Conservation (phyloP, 2,113 vertebrate genomes). For the Macrotis lagotis region DNA sequence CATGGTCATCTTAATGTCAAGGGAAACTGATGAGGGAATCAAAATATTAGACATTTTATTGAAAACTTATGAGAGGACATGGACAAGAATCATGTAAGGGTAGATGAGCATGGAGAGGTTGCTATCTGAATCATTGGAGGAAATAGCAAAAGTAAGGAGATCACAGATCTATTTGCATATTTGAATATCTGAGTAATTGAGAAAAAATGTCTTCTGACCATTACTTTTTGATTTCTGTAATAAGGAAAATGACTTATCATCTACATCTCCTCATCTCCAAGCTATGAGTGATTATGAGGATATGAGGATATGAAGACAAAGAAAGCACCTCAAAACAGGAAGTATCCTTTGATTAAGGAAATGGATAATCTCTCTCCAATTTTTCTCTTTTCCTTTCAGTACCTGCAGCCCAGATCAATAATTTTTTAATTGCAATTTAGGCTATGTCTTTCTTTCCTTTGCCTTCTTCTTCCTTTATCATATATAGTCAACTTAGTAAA, state of each 20-base stretch:
- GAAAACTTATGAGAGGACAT: not conserved
- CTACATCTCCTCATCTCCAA: not conserved
- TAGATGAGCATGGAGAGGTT: not conserved
- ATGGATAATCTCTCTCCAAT: not conserved
- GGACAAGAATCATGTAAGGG: not conserved
- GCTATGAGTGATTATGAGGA: not conserved
- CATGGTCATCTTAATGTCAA: not conserved
- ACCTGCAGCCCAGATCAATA: not conserved
- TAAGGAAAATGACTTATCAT: not conserved
- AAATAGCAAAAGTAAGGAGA: not conserved
- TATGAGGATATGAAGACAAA: not conserved
- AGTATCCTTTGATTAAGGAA: not conserved
- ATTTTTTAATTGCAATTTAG: slow-evolving; percentile 1
- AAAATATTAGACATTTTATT: not conserved
- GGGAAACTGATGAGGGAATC: not conserved
- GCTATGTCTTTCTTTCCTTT: not conserved
- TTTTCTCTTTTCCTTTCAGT: slow-evolving; percentile 1
- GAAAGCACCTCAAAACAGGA: not conserved
- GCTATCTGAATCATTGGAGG: not conserved
- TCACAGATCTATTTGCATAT: not conserved
- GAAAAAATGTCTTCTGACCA: not conserved
- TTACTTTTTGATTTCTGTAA: not conserved
- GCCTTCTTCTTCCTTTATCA: not conserved
- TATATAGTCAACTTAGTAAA: not conserved
- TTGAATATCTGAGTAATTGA: not conserved